These are phyloP conservation scores for Resseliella maxima DNA, from an alignment of 2,888 invertebrate genomes.

Conservation along the genomic window DNA sequence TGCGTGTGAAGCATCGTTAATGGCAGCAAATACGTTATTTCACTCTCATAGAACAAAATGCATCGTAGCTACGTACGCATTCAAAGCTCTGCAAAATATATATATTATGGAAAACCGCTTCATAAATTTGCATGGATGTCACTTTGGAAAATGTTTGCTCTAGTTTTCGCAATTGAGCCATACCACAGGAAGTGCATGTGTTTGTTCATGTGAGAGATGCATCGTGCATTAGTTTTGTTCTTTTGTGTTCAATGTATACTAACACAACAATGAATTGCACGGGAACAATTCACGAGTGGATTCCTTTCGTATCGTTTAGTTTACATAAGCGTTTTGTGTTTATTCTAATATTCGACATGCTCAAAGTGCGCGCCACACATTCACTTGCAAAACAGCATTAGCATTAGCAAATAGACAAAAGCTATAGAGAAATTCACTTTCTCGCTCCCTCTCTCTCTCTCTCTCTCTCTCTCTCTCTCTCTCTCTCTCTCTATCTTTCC, in stretches of 20 bases:
- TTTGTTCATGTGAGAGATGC: constrained; percentile 10
- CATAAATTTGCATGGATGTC: constrained; percentile 48
- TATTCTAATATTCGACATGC: constrained; percentile 20
- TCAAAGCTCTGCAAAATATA: neutral
- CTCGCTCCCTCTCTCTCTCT: no score
- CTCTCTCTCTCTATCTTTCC: no score
- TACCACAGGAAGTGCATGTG: constrained; percentile 37
- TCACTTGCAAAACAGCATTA: neutral
- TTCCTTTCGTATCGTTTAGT: constrained; percentile 9
- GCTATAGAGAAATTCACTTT: neutral
- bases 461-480: neutral
- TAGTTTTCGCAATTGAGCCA: constrained; percentile 13
- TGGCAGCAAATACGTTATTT: neutral
- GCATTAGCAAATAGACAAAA: no score
- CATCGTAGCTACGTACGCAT: no score
- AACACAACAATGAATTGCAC: constrained; percentile 27
- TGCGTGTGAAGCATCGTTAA: neutral
- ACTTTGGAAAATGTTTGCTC: constrained; percentile 39
- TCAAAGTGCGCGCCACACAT: neutral
- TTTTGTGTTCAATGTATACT: neutral
- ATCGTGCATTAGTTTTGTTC: constrained; percentile 13
- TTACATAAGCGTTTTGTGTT: constrained; percentile 43
- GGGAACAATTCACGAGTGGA: constrained; percentile 6
- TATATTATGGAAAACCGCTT: constrained; percentile 47
- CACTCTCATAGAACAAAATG: no score